These are phyloP conservation scores for Notolabrus celidotus DNA, from an alignment of 2,797 vertebrate genomes.

Conservation along the genomic window DNA sequence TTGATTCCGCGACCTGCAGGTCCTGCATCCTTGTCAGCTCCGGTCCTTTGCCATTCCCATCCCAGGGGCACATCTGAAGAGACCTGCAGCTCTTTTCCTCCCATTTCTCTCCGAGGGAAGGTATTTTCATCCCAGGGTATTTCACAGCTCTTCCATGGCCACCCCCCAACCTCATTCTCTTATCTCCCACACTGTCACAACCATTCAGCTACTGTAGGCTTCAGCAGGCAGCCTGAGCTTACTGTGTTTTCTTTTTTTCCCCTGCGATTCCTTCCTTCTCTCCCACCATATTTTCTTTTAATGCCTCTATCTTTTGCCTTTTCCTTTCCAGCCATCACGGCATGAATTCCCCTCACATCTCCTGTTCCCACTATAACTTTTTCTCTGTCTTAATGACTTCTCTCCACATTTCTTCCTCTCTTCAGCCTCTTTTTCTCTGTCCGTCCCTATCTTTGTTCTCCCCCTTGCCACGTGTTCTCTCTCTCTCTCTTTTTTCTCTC, in stretches of 20 bases:
- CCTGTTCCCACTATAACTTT: conserved; percentile 11
- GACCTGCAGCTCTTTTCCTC: conserved; percentile 27
- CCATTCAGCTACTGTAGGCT: conserved; percentile 41
- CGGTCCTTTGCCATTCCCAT: conserved; percentile 47
- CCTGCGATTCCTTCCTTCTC: conserved; percentile 3
- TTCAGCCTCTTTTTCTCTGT: conserved; percentile 36
- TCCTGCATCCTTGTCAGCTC: conserved; percentile 62
- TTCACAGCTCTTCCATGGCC: conserved; percentile 51
- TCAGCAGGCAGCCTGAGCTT: conserved; percentile 22
- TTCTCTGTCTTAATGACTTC: conserved; percentile 53
- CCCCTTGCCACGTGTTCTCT: conserved; percentile 36
- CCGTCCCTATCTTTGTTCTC: conserved; percentile 64
- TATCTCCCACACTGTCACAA: conserved; percentile 64
- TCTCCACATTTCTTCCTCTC: conserved; percentile 28
- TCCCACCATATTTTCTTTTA: conserved; percentile 16
- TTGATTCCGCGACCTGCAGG: conserved; percentile 73
- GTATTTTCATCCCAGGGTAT: conserved; percentile 50
- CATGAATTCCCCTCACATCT: conserved; percentile 25
- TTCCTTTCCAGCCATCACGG: conserved; percentile 10
- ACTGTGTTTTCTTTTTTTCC: conserved; percentile 2
- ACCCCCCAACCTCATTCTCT: conserved; percentile 39
- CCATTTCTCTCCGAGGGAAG: conserved; percentile 14
- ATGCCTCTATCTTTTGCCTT: neutral
- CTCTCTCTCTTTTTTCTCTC: conserved; percentile 20
- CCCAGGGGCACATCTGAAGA: conserved; percentile 52